Base-by-base conservation (phyloP, 1,140 invertebrate genomes). In the Philopotamus ludificatus region DNA sequence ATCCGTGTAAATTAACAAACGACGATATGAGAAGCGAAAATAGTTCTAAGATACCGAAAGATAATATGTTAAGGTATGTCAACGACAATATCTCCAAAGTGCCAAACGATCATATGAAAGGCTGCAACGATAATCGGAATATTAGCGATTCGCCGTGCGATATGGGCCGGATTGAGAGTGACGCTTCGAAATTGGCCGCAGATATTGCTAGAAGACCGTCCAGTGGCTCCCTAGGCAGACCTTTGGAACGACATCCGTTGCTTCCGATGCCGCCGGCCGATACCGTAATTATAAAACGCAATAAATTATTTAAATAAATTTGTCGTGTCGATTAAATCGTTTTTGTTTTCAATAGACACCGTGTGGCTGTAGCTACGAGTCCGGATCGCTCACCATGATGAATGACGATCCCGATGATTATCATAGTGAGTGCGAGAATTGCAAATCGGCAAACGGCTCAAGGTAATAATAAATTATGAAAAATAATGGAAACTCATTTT, bases 391-490 rank as follows among this genome's bases (percentile, higher is more conserved):
- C 42, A 50, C 54, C 18, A 71, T 77, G 58, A 73, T 78, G 34
- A 81, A 81, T 50, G 77, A 76, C 20, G 81, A 87, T 49, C 81
- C 83, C 16, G 87, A 90, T 71, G 89, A 90, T 75, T 90, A 89
- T 73, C 81, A 89, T 42, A 90, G 87, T 74, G 89, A 92, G 75
- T 92, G 89, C 75, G 89, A 91, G 75, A 92, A 92, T 77, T 92
- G 89, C 76, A 90, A 91, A 75, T 86, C 85, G 53, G 85, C 85
- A 12, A 85, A 83, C 63, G 86, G 86, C 62, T 86, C 87, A 60
- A 75, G 77, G 79, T 78, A 72, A 54, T 22, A n/a, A n/a, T n/a
- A 47, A 47, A 47, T 47, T 15, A 47, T 47, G 4, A 34, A 34
- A 34, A n/a, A n/a, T n/a, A n/a, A n/a, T n/a, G n/a, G n/a, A n/a